Base-by-base conservation (phyloP, 2,888 invertebrate species). In the Proisotoma minuta region DNA sequence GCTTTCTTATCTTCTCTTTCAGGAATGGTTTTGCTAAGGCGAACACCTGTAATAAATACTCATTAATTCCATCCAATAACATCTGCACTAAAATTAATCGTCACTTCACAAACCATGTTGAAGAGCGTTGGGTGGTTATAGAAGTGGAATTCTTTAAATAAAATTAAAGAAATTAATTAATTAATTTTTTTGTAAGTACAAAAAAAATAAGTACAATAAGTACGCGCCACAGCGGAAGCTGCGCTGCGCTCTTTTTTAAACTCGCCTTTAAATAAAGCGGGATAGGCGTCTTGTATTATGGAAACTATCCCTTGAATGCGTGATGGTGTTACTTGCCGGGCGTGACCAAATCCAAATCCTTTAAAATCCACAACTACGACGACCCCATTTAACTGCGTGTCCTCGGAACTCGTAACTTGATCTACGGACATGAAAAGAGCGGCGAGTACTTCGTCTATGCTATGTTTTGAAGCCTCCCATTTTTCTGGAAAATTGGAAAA, bases 321-420 rank as follows among this genome's bases (percentile, higher is more conserved):
- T 10, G 74, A 75, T 2, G 78, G 77, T n/a, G 76, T 75, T 53
- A 78, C 72, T 58, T 76, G 74, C 70, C 76, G 75, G 1, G 74
- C 75, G 62, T 80, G 79, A 15, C 74, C 71, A 63, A 79, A 74
- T 23, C 77, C 75, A 47, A 81, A 73, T 22, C 76, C 77, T 29
- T 75, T 76, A 65, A 81, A 75, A 73, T 82, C 81, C 20, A 78
- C 74, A 27, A 82, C 73, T 24, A 78, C 73, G 2, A 77, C 72
- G 4, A 79, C 50, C 4, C 79, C 79, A 72, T 76, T 75, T 12
- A 79, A 57, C 48, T 80, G 80, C 0, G 76, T 77, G 43, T 76
- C 77, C 65, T 78, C 77, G 18, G 77, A 77, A 75, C 77, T 69
- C 5, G 77, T 74, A 3, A 77, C 68, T 68, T 77, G 76, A 56